Percentiles rank a stretch among this genome's conserved stretches.
These are phyloP conservation scores for Brachymystax lenok DNA, from an alignment of 2,797 vertebrate genomes.

Conservation along the genomic window DNA sequence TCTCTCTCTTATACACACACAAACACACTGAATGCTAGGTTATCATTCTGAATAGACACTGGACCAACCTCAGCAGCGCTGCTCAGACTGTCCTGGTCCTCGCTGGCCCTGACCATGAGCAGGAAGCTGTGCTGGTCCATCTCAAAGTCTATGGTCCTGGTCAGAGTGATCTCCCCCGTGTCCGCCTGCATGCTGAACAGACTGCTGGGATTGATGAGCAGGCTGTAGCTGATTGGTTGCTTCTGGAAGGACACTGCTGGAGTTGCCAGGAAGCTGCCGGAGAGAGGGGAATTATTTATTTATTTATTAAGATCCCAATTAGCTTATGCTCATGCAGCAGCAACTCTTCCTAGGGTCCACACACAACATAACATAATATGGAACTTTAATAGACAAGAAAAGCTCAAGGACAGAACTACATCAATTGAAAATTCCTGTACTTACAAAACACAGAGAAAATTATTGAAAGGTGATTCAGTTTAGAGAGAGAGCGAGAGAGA, in stretches of 20 bases:
- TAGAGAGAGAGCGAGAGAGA: background rate
- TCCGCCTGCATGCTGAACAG: conserved; percentile 80
- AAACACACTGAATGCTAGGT: background rate
- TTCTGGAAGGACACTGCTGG: conserved; percentile 86
- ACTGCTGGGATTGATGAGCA: conserved; percentile 84
- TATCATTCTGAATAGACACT: no score
- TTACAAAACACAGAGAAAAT: background rate
- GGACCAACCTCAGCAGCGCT: conserved; percentile 81
- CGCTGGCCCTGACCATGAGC: conserved; percentile 81
- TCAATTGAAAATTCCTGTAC: background rate
- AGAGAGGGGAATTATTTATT: background rate
- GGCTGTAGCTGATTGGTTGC: conserved; percentile 82
- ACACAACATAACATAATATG: background rate
- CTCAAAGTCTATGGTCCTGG: conserved; percentile 83
- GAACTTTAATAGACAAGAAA: background rate
- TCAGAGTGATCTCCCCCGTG: conserved; percentile 82
- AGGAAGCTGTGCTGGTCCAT: conserved; percentile 81
- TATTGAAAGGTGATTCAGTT: background rate
- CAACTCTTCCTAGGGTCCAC: background rate
- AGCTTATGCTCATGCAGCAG: background rate
- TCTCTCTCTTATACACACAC: no score
- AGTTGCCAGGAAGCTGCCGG: conserved; percentile 80
- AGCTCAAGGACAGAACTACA: background rate
- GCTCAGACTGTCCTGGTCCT: conserved; percentile 77
- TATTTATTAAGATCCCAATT: background rate